Percentiles rank a stretch among this genome's conserved stretches.
phyloP scores from a whole-genome alignment of 1,140 invertebrate species.

The Stegodyphus dumicola region DNA sequence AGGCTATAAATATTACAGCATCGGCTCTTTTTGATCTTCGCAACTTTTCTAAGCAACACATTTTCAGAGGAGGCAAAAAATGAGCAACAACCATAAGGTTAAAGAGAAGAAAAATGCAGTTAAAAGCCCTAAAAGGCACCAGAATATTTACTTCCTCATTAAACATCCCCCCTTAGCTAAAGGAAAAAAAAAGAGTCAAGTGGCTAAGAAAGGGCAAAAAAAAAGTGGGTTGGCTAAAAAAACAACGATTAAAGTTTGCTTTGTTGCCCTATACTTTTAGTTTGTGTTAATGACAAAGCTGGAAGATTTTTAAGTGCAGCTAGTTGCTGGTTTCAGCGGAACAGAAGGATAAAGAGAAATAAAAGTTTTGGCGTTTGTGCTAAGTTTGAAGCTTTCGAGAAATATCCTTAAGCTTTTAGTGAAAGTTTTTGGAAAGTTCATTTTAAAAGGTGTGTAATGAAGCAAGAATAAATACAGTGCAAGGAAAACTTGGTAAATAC shows the following conservation, averaged over 20 bases:
- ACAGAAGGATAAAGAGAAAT: not conserved
- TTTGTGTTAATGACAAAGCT: not conserved
- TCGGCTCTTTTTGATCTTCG: not conserved
- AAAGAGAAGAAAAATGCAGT: not conserved
- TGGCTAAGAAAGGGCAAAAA: not conserved
- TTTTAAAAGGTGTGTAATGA: not conserved
- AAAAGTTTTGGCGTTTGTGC: not conserved
- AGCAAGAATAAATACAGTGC: not conserved
- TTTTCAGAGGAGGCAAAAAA: not conserved
- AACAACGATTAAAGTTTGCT: constrained; percentile 3
- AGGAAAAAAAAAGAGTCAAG: constrained; percentile 3
- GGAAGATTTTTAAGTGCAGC: not conserved
- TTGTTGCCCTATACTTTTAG: not conserved
- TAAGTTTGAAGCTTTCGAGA: not conserved
- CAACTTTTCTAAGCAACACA: not conserved
- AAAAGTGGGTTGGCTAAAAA: not conserved
- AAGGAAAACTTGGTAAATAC: not conserved
- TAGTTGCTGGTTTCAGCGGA: not conserved
- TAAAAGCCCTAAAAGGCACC: not conserved
- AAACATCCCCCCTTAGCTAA: constrained; percentile 1
- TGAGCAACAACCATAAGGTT: not conserved
- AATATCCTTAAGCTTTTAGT: not conserved
- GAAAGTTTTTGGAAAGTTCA: not conserved
- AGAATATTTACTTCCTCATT: constrained; percentile 41
- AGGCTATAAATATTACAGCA: too few relatives aligned